Evolutionary conservation across 2,797 vertebrate species (phyloP).

Genomic region (Anguilla obscura): DNA sequence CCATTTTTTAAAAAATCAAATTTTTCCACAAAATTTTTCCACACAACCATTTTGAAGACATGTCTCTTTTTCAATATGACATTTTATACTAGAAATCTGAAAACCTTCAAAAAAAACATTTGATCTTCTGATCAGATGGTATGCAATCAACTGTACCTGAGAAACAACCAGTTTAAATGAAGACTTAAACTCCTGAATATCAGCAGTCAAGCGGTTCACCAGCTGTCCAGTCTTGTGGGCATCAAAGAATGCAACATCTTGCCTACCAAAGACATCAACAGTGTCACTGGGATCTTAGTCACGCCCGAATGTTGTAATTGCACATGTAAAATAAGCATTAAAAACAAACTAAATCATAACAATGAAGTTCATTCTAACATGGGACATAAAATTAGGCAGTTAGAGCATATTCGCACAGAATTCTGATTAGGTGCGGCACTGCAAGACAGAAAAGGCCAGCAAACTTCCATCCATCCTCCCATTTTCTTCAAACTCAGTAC

Average conservation of each 20-base stretch:
- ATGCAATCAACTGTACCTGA: constrained; percentile 72
- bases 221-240: constrained; percentile 89
- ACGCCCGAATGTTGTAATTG: not conserved
- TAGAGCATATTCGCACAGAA: not conserved
- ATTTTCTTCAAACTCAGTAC: too few relatives aligned
- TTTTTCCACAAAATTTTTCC: too few relatives aligned
- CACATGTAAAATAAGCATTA: not conserved
- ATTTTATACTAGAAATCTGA: not conserved
- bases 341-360: not conserved
- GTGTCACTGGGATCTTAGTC: not conserved
- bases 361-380: not conserved
- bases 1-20: too few relatives aligned
- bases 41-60: not conserved
- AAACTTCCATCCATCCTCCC: not conserved
- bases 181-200: constrained; percentile 97
- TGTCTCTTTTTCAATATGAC: not conserved
- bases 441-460: not conserved
- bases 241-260: constrained; percentile 94
- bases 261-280: constrained; percentile 67
- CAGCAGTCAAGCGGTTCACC: constrained; percentile 87
- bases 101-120: not conserved
- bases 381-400: not conserved
- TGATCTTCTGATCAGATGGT: not conserved
- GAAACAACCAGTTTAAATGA: constrained; percentile 93
- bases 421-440: not conserved